Evolutionary conservation across 2,113 vertebrate species (phyloP).

Genomic region (Pagrus major): DNA sequence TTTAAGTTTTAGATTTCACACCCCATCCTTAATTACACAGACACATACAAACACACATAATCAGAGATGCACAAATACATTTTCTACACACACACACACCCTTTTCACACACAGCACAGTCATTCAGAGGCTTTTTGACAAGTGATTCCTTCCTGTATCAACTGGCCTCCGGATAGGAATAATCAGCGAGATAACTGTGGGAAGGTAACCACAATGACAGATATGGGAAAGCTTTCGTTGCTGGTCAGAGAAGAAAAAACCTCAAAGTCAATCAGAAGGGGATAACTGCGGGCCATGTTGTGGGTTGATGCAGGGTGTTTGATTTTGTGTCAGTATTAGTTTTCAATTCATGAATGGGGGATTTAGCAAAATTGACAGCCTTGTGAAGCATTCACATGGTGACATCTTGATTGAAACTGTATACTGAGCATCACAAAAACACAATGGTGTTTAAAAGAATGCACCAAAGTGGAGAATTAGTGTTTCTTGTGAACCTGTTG

Average conservation of each 20-base stretch:
- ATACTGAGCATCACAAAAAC: background rate
- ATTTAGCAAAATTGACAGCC: background rate
- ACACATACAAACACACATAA: slow-evolving; percentile 60
- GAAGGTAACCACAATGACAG: slow-evolving; percentile 43
- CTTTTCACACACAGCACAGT: slow-evolving; percentile 49
- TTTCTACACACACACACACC: slow-evolving; percentile 25
- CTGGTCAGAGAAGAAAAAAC: slow-evolving; percentile 41
- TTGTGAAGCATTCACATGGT: background rate
- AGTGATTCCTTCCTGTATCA: slow-evolving; percentile 67
- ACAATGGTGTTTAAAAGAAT: background rate
- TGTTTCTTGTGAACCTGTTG: background rate
- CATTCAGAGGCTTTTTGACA: slow-evolving; percentile 46
- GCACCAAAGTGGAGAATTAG: background rate
- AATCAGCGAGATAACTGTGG: slow-evolving; percentile 55
- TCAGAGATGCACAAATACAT: slow-evolving; percentile 58
- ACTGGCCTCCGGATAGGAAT: slow-evolving; percentile 50
- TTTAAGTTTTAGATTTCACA: slow-evolving; percentile 80
- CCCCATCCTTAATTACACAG: slow-evolving; percentile 67
- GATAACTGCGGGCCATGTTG: background rate
- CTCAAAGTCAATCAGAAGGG: slow-evolving; percentile 12
- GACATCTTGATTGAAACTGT: background rate
- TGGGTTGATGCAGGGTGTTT: background rate
- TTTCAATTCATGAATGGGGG: slow-evolving; percentile 22
- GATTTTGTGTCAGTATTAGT: slow-evolving; percentile 7
- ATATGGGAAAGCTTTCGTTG: slow-evolving; percentile 27